Conservation (phyloP, 1,140 invertebrate species). For the Linepithema humile region DNA sequence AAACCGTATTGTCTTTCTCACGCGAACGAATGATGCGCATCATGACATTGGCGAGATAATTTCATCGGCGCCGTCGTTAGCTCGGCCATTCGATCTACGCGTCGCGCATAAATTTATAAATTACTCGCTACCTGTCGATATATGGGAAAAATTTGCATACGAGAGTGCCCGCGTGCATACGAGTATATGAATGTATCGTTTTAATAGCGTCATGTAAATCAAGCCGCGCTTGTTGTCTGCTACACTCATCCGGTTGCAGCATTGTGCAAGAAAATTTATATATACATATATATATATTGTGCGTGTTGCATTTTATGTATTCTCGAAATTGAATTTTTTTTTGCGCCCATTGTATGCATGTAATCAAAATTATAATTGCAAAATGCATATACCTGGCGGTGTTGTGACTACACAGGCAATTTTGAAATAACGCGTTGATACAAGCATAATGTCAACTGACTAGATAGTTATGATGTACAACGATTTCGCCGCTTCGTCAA, state of each 20-base stretch:
- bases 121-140: constrained; percentile 36
- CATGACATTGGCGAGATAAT: constrained; percentile 15
- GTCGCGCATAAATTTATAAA: constrained; percentile 51
- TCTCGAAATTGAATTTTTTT: constrained; percentile 40
- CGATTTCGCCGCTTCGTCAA: neutral
- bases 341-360: neutral
- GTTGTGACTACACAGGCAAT: neutral
- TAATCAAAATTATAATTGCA: constrained; percentile 25
- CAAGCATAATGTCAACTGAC: neutral
- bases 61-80: constrained; percentile 8
- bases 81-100: constrained; percentile 16
- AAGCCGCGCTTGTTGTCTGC: constrained; percentile 37
- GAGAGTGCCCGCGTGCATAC: neutral
- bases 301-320: constrained; percentile 10
- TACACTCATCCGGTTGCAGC: constrained; percentile 12
- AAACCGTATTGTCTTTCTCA: neutral
- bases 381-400: neutral
- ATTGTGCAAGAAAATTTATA: constrained; percentile 12
- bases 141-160: constrained; percentile 34
- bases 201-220: constrained; percentile 44
- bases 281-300: neutral
- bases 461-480: neutral
- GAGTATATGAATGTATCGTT: constrained; percentile 35
- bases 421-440: neutral
- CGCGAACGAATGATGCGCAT: constrained; percentile 6